These are phyloP conservation scores for Drosophila repletoides DNA, from an alignment of 1,140 invertebrate species.

Conservation along the genomic window DNA sequence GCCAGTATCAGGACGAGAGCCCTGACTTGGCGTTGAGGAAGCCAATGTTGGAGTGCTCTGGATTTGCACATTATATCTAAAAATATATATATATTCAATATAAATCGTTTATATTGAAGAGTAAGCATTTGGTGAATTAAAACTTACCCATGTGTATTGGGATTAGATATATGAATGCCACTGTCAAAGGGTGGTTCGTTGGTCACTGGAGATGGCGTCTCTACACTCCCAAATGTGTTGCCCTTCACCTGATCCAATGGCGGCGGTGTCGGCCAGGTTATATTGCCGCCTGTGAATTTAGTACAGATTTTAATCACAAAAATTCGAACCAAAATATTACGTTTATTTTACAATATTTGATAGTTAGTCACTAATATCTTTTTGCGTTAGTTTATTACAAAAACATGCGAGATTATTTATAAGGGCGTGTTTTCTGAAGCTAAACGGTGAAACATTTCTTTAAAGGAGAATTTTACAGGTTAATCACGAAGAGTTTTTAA, in stretches of 20 bases:
- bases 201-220: conserved; percentile 77
- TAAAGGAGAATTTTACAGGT: background rate
- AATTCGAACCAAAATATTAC: background rate
- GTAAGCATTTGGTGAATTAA: background rate
- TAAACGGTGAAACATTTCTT: background rate
- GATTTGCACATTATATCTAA: conserved; percentile 80
- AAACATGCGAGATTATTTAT: conserved; percentile 61
- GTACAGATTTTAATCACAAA: background rate
- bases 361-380: conserved; percentile 34
- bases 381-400: conserved; percentile 57
- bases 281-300: conserved; percentile 66
- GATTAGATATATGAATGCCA: conserved; percentile 76
- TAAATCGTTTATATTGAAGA: background rate
- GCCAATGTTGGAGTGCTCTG: conserved; percentile 77
- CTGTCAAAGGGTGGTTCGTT: conserved; percentile 74
- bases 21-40: conserved; percentile 73
- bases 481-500: background rate
- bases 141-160: conserved; percentile 79
- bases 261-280: conserved; percentile 76
- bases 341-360: conserved; percentile 46
- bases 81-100: background rate
- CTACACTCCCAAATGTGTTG: conserved; percentile 79
- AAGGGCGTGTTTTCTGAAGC: conserved; percentile 1
- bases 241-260: conserved; percentile 76
- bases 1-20: conserved; percentile 81